Evolutionary conservation across 2,888 invertebrate genomes (phyloP), one percentile per base, ranked within the genome.

Genomic region (Agriopis aurantiaria): DNA sequence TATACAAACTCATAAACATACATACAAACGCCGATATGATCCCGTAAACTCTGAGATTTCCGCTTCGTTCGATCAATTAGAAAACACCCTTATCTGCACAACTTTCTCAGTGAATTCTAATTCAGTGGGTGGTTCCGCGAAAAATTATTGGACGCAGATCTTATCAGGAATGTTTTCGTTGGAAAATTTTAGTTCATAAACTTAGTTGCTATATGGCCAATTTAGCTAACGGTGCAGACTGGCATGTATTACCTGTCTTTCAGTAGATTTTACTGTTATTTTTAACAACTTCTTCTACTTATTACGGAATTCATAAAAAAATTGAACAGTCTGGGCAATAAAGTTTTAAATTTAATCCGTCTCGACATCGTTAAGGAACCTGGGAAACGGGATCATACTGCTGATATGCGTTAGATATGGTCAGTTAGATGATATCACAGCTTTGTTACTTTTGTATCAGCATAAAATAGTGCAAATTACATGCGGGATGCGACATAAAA

Each of bases 141-240:
- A 63, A 76, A 74, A 70, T 69, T 78, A 78, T 76, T 74, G 72
- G 65, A 61, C 58, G 65, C 66, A 72, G 75, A 77, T 75, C 60
- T 69, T 74, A 78, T 71, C 69, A 57, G 59, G 62, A 65, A 73
- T 78, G 76, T 78, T 78, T 80, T 74, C 71, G 45, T 53, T 55
- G 51, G 61, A 63, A 64, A 67, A 70, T 55, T 69, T 73, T 73
- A 63, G 23, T 11, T 51, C 68, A 53, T 73, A 69, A 74, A 77
- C 63, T 75, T 61, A 60, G 65, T 67, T 53, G 56, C 11, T 73
- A 75, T 75, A 70, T 45, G 67, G 49, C 52, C 73, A 55, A 73
- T 75, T 75, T 57, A 23, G 67, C 53, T 67, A 68, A 64, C 70
- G 68, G 66, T 33, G 17, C 52, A 62, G 48, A 48, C 61, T 56